These are phyloP conservation scores for Clytia hemisphaerica DNA, from an alignment of 30 jellyfish, hydroid and myxozoan species.

Conservation along the genomic window DNA sequence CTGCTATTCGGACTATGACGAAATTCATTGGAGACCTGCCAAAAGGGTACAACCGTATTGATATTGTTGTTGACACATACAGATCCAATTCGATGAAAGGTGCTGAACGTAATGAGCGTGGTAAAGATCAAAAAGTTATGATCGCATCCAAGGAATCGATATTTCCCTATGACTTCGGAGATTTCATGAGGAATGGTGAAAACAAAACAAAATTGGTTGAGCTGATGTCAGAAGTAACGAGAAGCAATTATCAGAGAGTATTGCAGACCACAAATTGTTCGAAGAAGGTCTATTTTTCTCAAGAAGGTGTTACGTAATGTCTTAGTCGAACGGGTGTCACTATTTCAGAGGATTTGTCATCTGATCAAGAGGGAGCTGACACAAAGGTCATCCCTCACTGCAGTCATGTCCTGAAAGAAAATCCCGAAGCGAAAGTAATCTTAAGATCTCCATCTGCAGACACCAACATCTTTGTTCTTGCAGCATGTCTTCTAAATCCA, in stretches of 20 bases:
- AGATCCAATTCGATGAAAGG: constrained; percentile 24
- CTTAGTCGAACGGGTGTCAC: no score
- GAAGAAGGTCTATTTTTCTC: no score
- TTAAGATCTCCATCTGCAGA: no score
- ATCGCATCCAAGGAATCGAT: constrained; percentile 12
- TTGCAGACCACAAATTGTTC: no score
- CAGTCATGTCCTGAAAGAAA: no score
- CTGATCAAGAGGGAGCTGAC: no score
- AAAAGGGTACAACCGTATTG: constrained; percentile 33
- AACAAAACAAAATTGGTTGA: constrained; percentile 38
- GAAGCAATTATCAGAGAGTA: constrained; percentile 6
- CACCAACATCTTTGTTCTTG: no score
- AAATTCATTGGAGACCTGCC: constrained; percentile 19
- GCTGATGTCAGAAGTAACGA: constrained; percentile 19
- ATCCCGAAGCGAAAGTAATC: no score
- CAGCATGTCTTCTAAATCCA: no score
- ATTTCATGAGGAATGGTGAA: constrained; percentile 38
- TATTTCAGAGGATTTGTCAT: no score
- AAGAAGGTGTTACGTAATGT: no score
- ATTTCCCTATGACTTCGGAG: constrained; percentile 40
- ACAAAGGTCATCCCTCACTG: no score
- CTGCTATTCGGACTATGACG: constrained; percentile 37
- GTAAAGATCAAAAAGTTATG: constrained; percentile 22
- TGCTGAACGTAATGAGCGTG: constrained; percentile 24
- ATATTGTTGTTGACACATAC: constrained; percentile 48